phyloP scores from a whole-genome alignment of 2,888 invertebrate species.

The Oxytorus armatus region DNA sequence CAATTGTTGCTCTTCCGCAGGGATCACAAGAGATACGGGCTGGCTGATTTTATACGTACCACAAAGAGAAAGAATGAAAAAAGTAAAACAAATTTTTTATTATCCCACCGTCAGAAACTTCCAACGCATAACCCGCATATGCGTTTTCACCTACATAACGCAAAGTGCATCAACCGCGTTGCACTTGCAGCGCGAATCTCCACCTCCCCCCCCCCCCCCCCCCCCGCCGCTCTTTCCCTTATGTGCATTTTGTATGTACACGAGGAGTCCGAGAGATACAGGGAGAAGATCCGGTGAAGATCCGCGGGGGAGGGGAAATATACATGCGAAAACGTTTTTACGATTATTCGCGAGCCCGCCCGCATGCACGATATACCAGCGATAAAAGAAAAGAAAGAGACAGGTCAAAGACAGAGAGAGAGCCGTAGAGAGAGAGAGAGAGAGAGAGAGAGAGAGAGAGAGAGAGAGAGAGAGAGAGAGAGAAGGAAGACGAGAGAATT shows the following conservation, averaged over 20 bases:
- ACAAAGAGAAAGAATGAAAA: neutral
- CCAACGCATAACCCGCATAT: conserved; percentile 57
- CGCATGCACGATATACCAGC: conserved; percentile 61
- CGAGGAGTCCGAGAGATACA: neutral
- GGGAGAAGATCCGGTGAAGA: conserved; percentile 4
- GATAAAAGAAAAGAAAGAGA: conserved; percentile 39
- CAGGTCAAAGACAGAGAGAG: conserved; percentile 11
- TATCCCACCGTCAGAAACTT: conserved; percentile 43
- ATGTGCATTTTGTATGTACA: conserved; percentile 33
- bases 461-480: conserved; percentile 5
- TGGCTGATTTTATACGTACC: conserved; percentile 1
- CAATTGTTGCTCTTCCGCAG: neutral
- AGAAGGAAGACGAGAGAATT: conserved; percentile 22
- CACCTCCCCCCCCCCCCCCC: no score
- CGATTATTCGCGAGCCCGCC: conserved; percentile 67
- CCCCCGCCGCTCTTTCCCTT: no score
- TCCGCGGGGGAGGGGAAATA: conserved; percentile 21
- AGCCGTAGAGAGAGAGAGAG: neutral
- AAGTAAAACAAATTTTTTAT: conserved; percentile 46
- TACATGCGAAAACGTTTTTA: conserved; percentile 60
- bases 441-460: conserved; percentile 25
- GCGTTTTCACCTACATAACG: conserved; percentile 41
- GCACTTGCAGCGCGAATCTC: conserved; percentile 30
- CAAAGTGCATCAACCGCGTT: conserved; percentile 52
- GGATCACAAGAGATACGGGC: conserved; percentile 3